Percentiles rank a stretch among this genome's conserved stretches.
Conservation (phyloP, 2,797 vertebrate species). For the Catamblyrhynchus diadema region DNA sequence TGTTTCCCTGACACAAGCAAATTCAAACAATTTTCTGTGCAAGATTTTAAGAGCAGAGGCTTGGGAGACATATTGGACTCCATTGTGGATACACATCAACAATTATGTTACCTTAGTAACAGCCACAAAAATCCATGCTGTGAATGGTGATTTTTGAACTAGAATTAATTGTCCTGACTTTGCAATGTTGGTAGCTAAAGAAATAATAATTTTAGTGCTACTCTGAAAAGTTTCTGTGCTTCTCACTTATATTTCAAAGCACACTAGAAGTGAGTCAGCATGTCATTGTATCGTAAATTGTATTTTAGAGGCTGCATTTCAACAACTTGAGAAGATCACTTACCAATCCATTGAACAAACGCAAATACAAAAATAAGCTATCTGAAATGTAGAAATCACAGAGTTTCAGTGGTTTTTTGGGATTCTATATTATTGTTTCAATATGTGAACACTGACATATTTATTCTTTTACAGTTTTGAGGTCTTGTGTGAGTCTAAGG, state of each 20-base stretch:
- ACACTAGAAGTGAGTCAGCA: neutral
- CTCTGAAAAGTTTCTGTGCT: neutral
- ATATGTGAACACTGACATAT: neutral
- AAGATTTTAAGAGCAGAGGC: neutral
- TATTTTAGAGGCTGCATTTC: neutral
- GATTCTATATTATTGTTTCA: neutral
- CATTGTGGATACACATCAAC: neutral
- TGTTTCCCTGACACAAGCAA: constrained; percentile 3
- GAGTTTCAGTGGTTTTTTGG: neutral
- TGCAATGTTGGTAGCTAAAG: neutral
- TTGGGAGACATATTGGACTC: neutral
- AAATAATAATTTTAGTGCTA: neutral
- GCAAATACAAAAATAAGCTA: neutral
- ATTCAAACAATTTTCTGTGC: neutral
- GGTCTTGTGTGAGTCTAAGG: neutral
- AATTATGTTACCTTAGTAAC: neutral
- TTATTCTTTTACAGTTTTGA: neutral
- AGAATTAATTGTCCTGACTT: neutral
- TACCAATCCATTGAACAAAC: neutral
- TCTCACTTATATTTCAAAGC: neutral
- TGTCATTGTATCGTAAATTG: neutral
- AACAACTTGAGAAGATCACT: neutral
- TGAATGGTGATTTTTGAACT: neutral
- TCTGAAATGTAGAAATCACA: neutral
- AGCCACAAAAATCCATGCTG: neutral